Conservation (phyloP, 2,113 vertebrate species). For the Oriolus oriolus region DNA sequence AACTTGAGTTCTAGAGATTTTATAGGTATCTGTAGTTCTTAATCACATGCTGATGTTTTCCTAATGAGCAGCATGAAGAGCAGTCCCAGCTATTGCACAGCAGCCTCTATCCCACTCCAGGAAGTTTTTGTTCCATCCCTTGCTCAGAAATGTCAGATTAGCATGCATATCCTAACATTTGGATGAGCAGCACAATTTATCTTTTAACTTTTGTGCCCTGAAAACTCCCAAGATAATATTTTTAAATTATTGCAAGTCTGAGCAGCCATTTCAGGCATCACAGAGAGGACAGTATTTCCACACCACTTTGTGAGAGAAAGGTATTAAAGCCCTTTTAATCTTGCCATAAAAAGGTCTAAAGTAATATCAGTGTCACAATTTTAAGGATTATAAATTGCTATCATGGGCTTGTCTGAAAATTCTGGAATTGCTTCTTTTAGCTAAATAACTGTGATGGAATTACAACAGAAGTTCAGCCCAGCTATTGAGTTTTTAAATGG, state of each 20-base stretch:
- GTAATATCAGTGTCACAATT: neutral
- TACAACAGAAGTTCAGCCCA: neutral
- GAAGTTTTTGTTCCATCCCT: constrained; percentile 8
- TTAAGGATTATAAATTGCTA: neutral
- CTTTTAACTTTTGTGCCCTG: neutral
- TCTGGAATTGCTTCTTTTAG: neutral
- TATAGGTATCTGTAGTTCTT: neutral
- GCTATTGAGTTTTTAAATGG: neutral
- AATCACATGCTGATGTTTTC: neutral
- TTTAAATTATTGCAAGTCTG: constrained; percentile 22
- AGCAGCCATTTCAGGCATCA: neutral
- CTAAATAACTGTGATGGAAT: neutral
- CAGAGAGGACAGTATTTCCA: neutral
- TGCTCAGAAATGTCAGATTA: constrained; percentile 32
- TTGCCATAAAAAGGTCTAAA: neutral
- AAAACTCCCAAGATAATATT: constrained; percentile 9
- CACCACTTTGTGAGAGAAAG: neutral
- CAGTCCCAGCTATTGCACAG: neutral
- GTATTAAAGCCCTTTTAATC: neutral
- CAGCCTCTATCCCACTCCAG: neutral
- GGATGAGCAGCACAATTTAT: neutral
- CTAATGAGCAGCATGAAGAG: neutral
- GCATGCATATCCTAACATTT: neutral
- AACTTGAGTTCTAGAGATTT: neutral
- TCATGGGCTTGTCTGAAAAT: neutral